Percentiles rank a stretch among this genome's conserved stretches.
phyloP scores from a whole-genome alignment of 2,797 vertebrate species.

The Phoebastria nigripes region DNA sequence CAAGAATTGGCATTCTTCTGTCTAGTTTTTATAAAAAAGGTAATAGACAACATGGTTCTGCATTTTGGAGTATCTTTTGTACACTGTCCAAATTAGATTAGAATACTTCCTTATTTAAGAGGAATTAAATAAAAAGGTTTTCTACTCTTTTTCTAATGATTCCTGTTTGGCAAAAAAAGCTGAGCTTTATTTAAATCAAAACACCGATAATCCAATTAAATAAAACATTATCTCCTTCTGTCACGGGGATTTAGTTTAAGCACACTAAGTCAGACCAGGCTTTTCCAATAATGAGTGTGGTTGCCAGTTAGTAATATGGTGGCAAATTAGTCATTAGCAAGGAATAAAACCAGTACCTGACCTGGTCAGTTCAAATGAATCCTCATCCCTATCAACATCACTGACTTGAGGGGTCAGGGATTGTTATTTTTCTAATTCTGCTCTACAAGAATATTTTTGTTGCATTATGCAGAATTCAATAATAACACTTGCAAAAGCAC shows the following conservation, averaged over 20 bases:
- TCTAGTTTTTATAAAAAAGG: background rate
- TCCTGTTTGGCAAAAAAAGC: slow-evolving; percentile 13
- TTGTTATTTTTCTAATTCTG: background rate
- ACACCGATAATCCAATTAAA: background rate
- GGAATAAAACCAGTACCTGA: background rate
- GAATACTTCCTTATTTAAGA: background rate
- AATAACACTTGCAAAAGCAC: background rate
- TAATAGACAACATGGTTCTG: background rate
- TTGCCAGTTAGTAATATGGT: background rate
- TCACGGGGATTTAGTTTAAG: background rate
- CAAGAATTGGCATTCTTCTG: background rate
- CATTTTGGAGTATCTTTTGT: background rate
- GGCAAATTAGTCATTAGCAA: background rate
- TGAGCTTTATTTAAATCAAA: slow-evolving; percentile 25
- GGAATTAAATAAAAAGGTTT: background rate
- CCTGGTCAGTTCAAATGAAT: background rate
- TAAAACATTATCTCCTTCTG: background rate
- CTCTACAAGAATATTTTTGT: background rate
- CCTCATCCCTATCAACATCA: background rate
- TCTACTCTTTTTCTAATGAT: background rate
- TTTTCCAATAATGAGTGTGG: background rate
- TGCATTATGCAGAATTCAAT: background rate
- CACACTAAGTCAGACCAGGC: background rate
- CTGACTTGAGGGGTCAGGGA: background rate
- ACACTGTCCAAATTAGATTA: background rate